Evolutionary conservation across 2,888 invertebrate genomes (phyloP).

Genomic region (Philereme vetulata): DNA sequence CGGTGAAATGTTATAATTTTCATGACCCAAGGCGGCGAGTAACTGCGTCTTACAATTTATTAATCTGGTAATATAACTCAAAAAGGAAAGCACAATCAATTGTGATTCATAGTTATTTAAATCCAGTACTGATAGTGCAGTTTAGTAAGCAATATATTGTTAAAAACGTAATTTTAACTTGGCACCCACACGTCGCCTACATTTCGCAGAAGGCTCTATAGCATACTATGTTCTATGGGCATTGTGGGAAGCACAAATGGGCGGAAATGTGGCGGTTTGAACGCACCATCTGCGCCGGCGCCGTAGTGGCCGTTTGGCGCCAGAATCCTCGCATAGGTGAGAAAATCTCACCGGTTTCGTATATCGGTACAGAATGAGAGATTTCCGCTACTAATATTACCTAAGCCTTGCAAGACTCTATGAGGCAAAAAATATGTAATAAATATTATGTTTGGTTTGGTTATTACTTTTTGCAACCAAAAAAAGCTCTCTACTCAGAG

Average conservation of each 20-base stretch:
- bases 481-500: background rate
- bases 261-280: conserved; percentile 63
- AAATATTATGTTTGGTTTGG: background rate
- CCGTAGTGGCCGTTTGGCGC: conserved; percentile 65
- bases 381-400: conserved; percentile 28
- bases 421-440: conserved; percentile 10
- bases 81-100: background rate
- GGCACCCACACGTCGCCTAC: conserved; percentile 70
- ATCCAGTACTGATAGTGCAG: conserved; percentile 17
- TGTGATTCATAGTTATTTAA: background rate
- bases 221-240: conserved; percentile 48
- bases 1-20: too few relatives aligned
- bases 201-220: conserved; percentile 62
- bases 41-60: too few relatives aligned
- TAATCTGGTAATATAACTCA: too few relatives aligned
- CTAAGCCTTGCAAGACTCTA: conserved; percentile 32
- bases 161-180: conserved; percentile 67
- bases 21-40: too few relatives aligned
- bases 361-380: conserved; percentile 39
- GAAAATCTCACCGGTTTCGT: conserved; percentile 68
- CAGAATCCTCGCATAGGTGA: conserved; percentile 64
- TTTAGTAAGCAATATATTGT: conserved; percentile 49
- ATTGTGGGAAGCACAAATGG: conserved; percentile 76
- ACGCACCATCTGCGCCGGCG: conserved; percentile 67
- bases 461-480: background rate